Evolutionary conservation across 2,888 invertebrate genomes (phyloP).

Genomic region (Gonocerus acuteangulatus): DNA sequence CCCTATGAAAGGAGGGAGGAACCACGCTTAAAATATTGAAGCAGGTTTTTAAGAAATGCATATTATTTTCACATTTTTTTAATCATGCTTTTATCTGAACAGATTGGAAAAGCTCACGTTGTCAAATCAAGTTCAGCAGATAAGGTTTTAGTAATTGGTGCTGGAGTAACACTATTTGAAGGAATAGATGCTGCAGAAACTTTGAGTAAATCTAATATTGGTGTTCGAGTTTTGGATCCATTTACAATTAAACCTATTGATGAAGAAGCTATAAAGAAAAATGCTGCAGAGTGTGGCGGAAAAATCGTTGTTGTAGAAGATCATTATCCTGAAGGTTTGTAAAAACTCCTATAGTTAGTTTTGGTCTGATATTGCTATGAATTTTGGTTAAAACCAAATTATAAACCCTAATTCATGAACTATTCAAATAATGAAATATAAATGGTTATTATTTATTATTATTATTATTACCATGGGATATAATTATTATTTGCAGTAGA

Average conservation of each 20-base stretch:
- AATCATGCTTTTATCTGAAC: conserved; percentile 28
- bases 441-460: too few relatives aligned
- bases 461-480: too few relatives aligned
- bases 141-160: conserved; percentile 79
- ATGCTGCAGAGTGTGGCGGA: conserved; percentile 73
- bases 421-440: too few relatives aligned
- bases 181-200: conserved; percentile 74
- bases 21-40: too few relatives aligned
- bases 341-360: too few relatives aligned
- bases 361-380: too few relatives aligned
- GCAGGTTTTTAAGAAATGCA: too few relatives aligned
- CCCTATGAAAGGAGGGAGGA: too few relatives aligned
- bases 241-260: conserved; percentile 97
- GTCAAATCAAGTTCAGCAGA: conserved; percentile 69
- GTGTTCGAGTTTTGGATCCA: conserved; percentile 81
- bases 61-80: too few relatives aligned
- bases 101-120: conserved; percentile 70
- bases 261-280: conserved; percentile 59
- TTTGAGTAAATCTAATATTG: conserved; percentile 61
- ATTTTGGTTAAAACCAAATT: too few relatives aligned
- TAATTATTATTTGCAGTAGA: too few relatives aligned
- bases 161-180: conserved; percentile 89
- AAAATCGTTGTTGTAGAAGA: conserved; percentile 90
- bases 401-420: too few relatives aligned
- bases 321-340: conserved; percentile 81